These are phyloP conservation scores for Drosophila eohydei DNA, from an alignment of 2,888 invertebrate genomes.

Conservation along the genomic window DNA sequence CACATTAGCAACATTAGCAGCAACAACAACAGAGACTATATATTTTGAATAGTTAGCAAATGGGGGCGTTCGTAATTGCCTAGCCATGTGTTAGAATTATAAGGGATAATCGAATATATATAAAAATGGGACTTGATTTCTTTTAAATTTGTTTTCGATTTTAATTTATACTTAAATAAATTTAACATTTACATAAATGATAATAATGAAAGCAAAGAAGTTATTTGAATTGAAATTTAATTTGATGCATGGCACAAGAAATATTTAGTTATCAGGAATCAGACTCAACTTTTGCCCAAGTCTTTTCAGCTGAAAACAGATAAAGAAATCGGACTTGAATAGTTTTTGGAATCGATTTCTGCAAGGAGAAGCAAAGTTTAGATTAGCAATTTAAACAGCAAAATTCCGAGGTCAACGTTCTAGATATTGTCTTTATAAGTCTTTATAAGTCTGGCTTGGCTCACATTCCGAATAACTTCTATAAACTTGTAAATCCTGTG, in stretches of 20 bases:
- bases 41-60: conserved; percentile 47
- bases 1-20: conserved; percentile 71
- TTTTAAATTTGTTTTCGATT: neutral
- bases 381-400: too few relatives aligned
- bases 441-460: too few relatives aligned
- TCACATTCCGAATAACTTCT: too few relatives aligned
- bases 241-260: neutral
- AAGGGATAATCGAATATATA: neutral
- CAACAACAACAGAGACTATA: conserved; percentile 29
- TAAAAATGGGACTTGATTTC: neutral
- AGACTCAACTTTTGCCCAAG: too few relatives aligned
- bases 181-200: neutral
- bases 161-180: too few relatives aligned
- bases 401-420: too few relatives aligned
- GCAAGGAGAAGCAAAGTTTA: too few relatives aligned
- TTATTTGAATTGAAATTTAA: neutral
- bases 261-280: neutral
- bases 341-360: too few relatives aligned
- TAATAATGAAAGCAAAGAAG: neutral
- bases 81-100: conserved; percentile 56
- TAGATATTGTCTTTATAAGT: too few relatives aligned
- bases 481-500: too few relatives aligned
- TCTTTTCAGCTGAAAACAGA: too few relatives aligned
- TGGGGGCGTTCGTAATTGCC: conserved; percentile 62
- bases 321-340: too few relatives aligned